Evolutionary conservation across 2,888 invertebrate genomes (phyloP), one percentile per base, ranked within the genome.

Genomic region (Nomada hirtipes): DNA sequence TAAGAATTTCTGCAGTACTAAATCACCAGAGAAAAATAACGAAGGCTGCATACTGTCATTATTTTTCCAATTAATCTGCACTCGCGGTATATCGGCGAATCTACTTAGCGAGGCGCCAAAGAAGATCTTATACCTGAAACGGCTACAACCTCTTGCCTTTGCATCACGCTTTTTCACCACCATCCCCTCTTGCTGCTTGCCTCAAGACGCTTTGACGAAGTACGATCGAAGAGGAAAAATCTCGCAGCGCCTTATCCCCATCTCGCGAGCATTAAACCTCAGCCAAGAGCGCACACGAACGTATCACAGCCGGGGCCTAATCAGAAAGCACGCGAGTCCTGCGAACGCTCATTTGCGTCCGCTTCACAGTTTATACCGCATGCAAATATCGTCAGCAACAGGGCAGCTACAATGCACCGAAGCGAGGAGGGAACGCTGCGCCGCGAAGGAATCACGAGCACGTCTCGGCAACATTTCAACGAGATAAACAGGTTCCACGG

Each of bases 401-500:
- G 44, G 57, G 42, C 23, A 52, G 44, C 47, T 44, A 57, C 47
- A 36, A 60, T 60, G 70, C 60, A 15, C 44, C 13, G 52, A 29
- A 60, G 52, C 15, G 11, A 44, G 73, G 55, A 20, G 1, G 42
- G 26, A 42, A 55, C 15, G 65, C 26, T 63, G 59, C 60, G 42
- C 64, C 55, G 63, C 69, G 61, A 74, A 85, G 80, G 85, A 83
- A 85, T 88, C 88, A 70, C 86, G 84, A 80, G 78, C 87, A 82
- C 84, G 88, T 85, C 74, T 76, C 75, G 71, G 70, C 83, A 75
- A 88, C 88, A 86, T 85, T 83, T 88, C 86, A 88, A 76, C 76
- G 79, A 82, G 80, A 83, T 88, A 88, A 89, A 89, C 88, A 87
- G 88, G 81, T 85, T 89, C 83, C 76, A 75, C 64, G 57, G 83